Percentiles rank a stretch among this genome's conserved stretches.
Conservation (phyloP, 2,888 invertebrate genomes). For the Nebria salina region DNA sequence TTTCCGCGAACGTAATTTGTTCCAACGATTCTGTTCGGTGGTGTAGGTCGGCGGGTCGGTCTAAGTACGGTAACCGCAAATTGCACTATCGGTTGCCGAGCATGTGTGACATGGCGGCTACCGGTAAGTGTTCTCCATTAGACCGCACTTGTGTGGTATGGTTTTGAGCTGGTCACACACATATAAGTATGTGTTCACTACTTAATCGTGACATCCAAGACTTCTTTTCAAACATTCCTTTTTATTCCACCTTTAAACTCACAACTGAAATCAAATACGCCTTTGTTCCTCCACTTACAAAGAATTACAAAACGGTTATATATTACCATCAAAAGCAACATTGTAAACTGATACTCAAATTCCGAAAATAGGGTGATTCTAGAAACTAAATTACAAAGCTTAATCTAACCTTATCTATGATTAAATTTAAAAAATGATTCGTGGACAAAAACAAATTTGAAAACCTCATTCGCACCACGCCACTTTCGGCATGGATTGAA, state of each 20-base stretch:
- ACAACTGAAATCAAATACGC: no score
- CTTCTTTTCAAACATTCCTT: constrained; percentile 14
- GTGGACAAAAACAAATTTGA: no score
- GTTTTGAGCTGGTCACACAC: neutral
- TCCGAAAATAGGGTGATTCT: no score
- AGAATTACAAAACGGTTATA: no score
- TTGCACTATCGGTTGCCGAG: constrained; percentile 22
- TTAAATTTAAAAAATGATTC: no score
- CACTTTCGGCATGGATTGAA: no score
- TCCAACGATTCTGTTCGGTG: neutral
- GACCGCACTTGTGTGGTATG: constrained; percentile 17
- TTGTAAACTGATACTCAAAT: no score
- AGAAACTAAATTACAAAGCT: no score
- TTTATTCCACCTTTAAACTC: constrained; percentile 5
- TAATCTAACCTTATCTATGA: no score
- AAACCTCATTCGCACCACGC: no score
- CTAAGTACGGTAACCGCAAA: constrained; percentile 18
- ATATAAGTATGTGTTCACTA: constrained; percentile 6
- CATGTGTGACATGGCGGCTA: constrained; percentile 11
- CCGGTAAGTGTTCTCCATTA: constrained; percentile 22
- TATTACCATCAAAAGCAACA: no score
- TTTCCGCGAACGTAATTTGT: constrained; percentile 22
- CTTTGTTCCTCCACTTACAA: no score
- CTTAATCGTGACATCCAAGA: neutral
- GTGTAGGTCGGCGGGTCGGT: neutral